Base-by-base conservation (phyloP, 2,888 invertebrate species). In the Tethea ocularis region DNA sequence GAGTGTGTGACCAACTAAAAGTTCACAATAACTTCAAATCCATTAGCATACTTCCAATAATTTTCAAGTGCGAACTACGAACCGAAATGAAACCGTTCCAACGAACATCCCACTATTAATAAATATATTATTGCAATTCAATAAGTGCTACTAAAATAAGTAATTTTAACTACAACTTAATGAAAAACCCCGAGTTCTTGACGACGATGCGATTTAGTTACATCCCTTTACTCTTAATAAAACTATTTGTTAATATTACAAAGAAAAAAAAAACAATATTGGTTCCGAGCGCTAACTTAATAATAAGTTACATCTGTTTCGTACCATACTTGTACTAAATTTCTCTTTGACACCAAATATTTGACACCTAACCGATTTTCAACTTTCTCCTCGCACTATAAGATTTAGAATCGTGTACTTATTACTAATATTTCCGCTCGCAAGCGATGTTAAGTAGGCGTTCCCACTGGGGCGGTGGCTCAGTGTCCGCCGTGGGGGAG, bases 121-220 rank as follows among this genome's bases (percentile, higher is more conserved):
- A 66, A 63, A 64, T 64, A 61, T 71, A 71, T 72, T 72, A 73
- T 70, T 76, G 74, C 68, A 73, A 64, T 72, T 76, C 67, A 71
- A 64, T 70, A 68, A 67, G 77, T 75, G 72, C 68, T 67, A 71
- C 62, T 71, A 71, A 64, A 63, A 57, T 68, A 66, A 73, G 61
- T 66, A 65, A 63, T 62, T 64, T 64, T 63, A 64, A 60, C 58
- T 60, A 57, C 36, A 63, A 62, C 46, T 52, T 56, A 59, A 56
- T 56, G 51, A 53, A 52, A n/a, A 55, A 52, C 57, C 56, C 33
- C 57, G 20, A 20, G 46, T 10, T 46, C 41, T 7, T 41, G 7
- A 20, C 10, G 15, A 10, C 10, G 7, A 46, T 17, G 15, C 41
- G 17, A 7, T 20, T 1, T 20, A 20, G 20, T 46, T 20, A 46